Base-by-base conservation (phyloP, 2,888 invertebrate genomes). In the Orgyia antiqua region DNA sequence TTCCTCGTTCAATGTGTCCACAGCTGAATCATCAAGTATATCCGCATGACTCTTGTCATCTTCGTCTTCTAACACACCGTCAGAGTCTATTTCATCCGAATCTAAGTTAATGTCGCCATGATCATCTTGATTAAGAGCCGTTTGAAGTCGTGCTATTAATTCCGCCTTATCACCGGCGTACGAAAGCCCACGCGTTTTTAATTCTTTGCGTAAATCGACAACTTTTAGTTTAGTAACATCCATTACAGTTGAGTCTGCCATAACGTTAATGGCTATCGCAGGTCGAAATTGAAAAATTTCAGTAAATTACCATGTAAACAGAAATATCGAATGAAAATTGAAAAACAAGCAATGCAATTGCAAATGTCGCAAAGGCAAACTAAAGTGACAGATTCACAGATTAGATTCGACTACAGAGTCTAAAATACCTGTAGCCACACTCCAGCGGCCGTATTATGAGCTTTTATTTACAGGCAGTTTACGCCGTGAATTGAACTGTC, bases 161-260 rank as follows among this genome's bases (percentile, higher is more conserved):
- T 96, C 95, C 24, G 87, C 91, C 87, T 96, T 96, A 67, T 95
- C 94, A 3, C 96, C 96, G 27, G 89, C 78, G 5, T 90, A 87
- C 8, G 91, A 78, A 12, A 96, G 79, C 11, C 94, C 94, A 59
- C 94, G 90, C 40, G 90, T 78, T 73, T 95, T 96, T 31, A 96
- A 73, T 68, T 95, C 94, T 54, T 91, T 91, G 58, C 93, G 94
- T 51, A 96, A 82, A 70, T 96, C 96, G 8, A 94, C 92, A 18
- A 96, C 95, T 91, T 96, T 76, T 57, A 87, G 68, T 68, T 86
- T 84, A 36, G 45, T 67, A n/a, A 80, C 49, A 48, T 84, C 83
- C 12, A 52, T 48, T 10, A 67, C 58, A 4, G 64, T 66, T 15
- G 70, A 66, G 52, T 71, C 69, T 33, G 71, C 70, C 71, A 73